Base-by-base conservation (phyloP, 2,113 vertebrate species). In the Platysteira castanea region DNA sequence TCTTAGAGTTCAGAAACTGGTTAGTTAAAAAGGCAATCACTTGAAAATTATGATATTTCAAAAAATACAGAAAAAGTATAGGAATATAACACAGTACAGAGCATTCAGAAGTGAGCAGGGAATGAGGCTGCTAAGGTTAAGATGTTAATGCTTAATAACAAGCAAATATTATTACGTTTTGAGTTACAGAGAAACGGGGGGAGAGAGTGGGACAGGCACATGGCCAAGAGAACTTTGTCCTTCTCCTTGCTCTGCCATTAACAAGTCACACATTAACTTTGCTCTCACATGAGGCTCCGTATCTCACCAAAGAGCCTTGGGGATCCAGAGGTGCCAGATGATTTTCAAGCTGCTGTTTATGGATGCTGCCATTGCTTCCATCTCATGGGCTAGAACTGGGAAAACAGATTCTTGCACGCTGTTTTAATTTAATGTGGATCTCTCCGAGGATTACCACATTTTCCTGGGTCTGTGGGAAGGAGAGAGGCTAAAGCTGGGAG, bases 181-280 rank as follows among this genome's bases (percentile, higher is more conserved):
- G 83, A 69, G 71, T 90, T 96, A 27, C 13, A 80, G 63, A 59
- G 83, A 93, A 88, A 65, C 8, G 21, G 9, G 2, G 33, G 10
- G 65, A 20, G 39, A 86, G 63, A 88, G 22, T 80, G 79, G 63
- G 87, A 83, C 68, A 86, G 90, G 79, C 79, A 53, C 1, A 1
- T 20, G 85, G 67, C 85, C 92, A 93, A 50, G 64, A 86, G 95
- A 94, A 92, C 95, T 96, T 95, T 90, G 76, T 76, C 70, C 88
- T 89, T 91, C 84, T 87, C 50, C 73, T 81, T 0, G 0, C 50
- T 86, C 63, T 88, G 63, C 79, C 79, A 67, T 84, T 80, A 83
- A 70, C 76, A 42, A 39, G 94, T 93, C 95, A 96, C 88, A 94
- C 83, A 94, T 97, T 93, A 96, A 97, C 94, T 92, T 59, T 41